Conservation (phyloP, 35 echinoderm and acorn worm species). For the Apostichopus parvimensis region DNA sequence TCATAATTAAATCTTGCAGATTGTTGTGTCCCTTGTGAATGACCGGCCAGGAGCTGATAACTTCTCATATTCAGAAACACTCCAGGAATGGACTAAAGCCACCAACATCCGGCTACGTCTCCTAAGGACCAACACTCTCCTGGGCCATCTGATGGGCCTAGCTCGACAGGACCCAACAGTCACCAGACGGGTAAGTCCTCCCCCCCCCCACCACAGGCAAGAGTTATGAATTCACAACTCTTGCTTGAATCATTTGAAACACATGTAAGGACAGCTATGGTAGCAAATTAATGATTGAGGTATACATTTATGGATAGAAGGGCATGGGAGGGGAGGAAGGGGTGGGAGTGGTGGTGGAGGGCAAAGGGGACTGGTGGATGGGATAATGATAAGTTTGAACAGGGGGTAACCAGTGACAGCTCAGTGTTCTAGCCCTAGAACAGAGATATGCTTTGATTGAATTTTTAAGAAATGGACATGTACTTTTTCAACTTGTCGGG, state of each 20-base stretch:
- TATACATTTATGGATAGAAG: neutral
- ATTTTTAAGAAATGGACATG: no score
- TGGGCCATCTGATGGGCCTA: conserved; percentile 90
- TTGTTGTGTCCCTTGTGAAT: conserved; percentile 93
- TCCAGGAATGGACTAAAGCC: conserved; percentile 92
- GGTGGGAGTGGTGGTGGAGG: neutral
- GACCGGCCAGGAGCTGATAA: conserved; percentile 77
- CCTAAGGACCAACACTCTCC: conserved; percentile 82
- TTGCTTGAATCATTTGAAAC: neutral
- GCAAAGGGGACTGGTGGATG: neutral
- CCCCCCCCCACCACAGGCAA: neutral
- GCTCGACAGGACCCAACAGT: conserved; percentile 84
- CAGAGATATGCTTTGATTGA: no score
- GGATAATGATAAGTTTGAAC: neutral
- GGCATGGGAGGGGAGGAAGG: neutral
- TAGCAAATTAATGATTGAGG: neutral
- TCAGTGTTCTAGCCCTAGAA: no score
- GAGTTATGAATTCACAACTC: neutral
- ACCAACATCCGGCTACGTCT: conserved; percentile 91
- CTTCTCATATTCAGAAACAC: conserved; percentile 74
- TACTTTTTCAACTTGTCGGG: no score
- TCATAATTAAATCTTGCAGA: conserved; percentile 36
- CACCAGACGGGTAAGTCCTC: conserved; percentile 74
- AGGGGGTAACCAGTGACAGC: no score
- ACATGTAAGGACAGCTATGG: neutral